phyloP scores from a whole-genome alignment of 2,888 invertebrate species.

The Acanthacorydalis orientalis region DNA sequence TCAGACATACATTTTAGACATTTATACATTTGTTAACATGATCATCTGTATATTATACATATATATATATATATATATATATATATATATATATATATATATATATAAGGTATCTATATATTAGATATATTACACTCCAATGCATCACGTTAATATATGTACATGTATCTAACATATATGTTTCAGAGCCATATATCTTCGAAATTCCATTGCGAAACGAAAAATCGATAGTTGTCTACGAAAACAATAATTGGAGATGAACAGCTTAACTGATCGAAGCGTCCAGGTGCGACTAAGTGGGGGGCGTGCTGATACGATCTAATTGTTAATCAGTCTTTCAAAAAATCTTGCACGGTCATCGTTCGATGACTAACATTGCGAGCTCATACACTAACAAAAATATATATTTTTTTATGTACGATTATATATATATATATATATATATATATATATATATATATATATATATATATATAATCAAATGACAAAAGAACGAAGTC shows the following conservation, averaged over 20 bases:
- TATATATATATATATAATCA: neutral
- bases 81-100: too few relatives aligned
- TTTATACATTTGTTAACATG: too few relatives aligned
- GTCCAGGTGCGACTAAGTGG: neutral
- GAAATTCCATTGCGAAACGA: neutral
- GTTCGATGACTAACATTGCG: neutral
- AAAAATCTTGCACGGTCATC: constrained; percentile 5
- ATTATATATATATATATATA: neutral
- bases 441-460: neutral
- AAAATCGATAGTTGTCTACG: neutral
- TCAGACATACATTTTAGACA: too few relatives aligned
- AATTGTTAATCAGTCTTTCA: constrained; percentile 5
- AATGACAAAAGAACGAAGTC: neutral
- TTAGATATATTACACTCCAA: too few relatives aligned
- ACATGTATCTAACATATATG: too few relatives aligned
- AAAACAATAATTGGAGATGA: constrained; percentile 3
- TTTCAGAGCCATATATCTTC: neutral
- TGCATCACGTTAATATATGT: too few relatives aligned
- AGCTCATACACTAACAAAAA: neutral
- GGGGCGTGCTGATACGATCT: constrained; percentile 3
- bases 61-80: too few relatives aligned
- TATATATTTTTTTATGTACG: neutral
- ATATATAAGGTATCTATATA: too few relatives aligned
- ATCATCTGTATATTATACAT: too few relatives aligned
- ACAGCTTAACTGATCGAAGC: neutral